A percentile compares a stretch with the other conserved stretches of the same genome.
Conservation (phyloP, 2,113 vertebrate species). For the Oenanthe oenanthe region DNA sequence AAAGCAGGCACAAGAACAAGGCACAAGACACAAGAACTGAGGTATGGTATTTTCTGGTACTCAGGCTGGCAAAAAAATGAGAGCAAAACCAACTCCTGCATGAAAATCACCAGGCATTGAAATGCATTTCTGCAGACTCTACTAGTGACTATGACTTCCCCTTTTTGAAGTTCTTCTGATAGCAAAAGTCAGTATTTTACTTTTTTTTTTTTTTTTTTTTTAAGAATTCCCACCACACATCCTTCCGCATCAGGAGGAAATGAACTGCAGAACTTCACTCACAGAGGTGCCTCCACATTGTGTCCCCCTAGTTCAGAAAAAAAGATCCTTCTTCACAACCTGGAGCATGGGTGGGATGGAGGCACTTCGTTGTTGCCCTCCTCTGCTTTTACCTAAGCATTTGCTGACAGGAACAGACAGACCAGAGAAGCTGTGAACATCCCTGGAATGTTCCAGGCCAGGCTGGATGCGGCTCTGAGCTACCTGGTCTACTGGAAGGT, state of each 20-base stretch:
- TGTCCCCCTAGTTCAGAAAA: fast-evolving
- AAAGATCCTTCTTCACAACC: not conserved
- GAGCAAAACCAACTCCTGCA: not conserved
- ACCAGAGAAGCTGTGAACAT: not conserved
- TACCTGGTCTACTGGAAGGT: not conserved
- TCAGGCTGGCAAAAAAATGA: not conserved
- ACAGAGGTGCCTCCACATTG: not conserved
- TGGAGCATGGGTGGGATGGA: not conserved
- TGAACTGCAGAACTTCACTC: not conserved
- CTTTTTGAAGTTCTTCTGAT: not conserved
- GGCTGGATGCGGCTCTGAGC: not conserved
- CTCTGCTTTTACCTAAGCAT: not conserved
- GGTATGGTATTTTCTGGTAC: not conserved
- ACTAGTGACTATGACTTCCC: not conserved
- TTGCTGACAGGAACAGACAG: not conserved
- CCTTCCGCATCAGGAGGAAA: not conserved
- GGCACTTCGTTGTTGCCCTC: not conserved
- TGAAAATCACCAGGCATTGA: not conserved
- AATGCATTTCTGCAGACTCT: not conserved
- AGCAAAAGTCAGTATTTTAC: not conserved
- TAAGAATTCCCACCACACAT: fast-evolving
- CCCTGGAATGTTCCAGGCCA: not conserved
- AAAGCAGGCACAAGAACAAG: not conserved
- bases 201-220: not conserved
- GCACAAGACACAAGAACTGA: not conserved